Evolutionary conservation across 2,888 invertebrate genomes (phyloP).

Genomic region (Aphodius granarius): DNA sequence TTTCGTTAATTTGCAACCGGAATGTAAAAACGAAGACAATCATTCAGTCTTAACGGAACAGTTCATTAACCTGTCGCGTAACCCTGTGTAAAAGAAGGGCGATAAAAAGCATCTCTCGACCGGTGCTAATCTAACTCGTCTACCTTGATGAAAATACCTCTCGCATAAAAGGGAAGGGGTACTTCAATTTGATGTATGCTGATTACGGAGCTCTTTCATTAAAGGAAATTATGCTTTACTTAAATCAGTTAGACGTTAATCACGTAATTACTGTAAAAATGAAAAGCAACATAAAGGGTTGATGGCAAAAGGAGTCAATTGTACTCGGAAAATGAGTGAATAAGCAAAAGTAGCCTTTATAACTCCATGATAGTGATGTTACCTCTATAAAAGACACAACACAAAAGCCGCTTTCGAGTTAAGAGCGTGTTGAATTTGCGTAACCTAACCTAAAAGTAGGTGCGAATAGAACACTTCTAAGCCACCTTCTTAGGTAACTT

Average conservation of each 20-base stretch:
- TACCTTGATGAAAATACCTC: neutral
- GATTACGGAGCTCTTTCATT: neutral
- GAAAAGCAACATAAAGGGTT: neutral
- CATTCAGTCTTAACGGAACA: neutral
- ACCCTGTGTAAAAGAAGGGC: neutral
- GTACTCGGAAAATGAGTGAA: no score
- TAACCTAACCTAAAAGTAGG: no score
- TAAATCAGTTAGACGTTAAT: neutral
- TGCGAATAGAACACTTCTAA: no score
- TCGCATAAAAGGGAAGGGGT: neutral
- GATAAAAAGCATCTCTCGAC: neutral
- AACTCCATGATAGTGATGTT: no score
- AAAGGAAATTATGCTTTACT: neutral
- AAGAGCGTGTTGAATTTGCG: no score
- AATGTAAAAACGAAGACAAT: neutral
- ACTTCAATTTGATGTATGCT: neutral
- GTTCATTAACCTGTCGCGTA: neutral
- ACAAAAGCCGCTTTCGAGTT: no score
- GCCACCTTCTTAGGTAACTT: no score
- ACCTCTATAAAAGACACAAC: no score
- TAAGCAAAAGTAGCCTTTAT: no score
- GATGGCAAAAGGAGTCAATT: neutral
- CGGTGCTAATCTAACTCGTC: neutral
- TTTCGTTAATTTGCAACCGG: neutral
- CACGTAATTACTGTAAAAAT: neutral